Base-by-base conservation (phyloP, 1,140 invertebrate species). In the Lordiphosa stackelbergi region DNA sequence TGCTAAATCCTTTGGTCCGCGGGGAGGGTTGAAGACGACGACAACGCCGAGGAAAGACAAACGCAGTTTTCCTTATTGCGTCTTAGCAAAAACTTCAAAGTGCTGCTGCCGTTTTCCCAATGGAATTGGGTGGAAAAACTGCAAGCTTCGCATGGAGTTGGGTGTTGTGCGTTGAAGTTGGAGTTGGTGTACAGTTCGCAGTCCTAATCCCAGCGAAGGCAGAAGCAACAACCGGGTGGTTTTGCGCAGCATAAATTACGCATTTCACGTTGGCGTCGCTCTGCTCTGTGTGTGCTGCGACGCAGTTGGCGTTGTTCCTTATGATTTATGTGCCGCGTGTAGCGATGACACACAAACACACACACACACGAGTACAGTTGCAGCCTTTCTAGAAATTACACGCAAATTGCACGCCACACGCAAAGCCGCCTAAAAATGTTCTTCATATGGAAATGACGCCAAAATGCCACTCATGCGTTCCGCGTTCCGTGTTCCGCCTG, bases 351-450 rank as follows among this genome's bases (percentile, higher is more conserved):
- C 65, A 75, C 66, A 72, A 59, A 59, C 61, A 57, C 61, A 34
- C 43, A 45, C 35, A 37, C 34, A 34, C 31, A 37, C 11, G 11
- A 46, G 43, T 46, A 46, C 54, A 66, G 63, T 57, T 66, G 66
- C 53, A 64, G 54, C 53, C 36, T 9, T 46, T 49, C 11, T 11
- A 37, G 47, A 61, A 69, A 83, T 81, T 81, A 83, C 75, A 81
- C 77, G 75, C 75, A 81, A 81, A 81, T 81, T 81, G 75, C 75
- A 81, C 75, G 77, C 75, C 83, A 81, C 75, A 81, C 77, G 75
- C 75, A 47, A 79, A 81, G 52, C 61, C 56, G 42, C 40, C 40
- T 24, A 49, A 59, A 70, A 65, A 61, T 58, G 52, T 52, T 56
- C 53, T 55, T 70, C 52, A 56, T 61, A 68, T 83, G 75, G 63